Base-by-base conservation (phyloP, 1,140 invertebrate genomes). In the Calycopis cecrops region DNA sequence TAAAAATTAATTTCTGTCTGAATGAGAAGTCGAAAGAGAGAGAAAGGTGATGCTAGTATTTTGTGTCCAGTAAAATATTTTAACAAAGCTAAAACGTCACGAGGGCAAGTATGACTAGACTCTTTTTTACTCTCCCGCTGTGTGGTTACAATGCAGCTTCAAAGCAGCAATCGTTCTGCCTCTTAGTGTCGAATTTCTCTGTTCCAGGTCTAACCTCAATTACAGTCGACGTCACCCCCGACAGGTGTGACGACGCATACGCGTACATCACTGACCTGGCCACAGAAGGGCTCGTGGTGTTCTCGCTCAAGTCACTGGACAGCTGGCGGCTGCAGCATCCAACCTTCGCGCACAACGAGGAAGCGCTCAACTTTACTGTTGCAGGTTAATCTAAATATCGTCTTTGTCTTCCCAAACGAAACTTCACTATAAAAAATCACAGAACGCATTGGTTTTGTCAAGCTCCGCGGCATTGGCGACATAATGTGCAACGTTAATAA, bases 311-410 rank as follows among this genome's bases (percentile, higher is more conserved):
- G 21, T 74, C 89, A 0, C 90, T 91, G 60, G 88, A 90, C 18
- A 92, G 92, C 4, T 95, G 93, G 93, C 82, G 92, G 53, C 82
- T 95, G 56, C 91, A 92, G 52, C 94, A 92, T 65, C 92, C 94
- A 55, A 89, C 90, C 64, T 91, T 94, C 38, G 91, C 92, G 69
- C 91, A 93, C 9, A 71, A 92, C 8, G 55, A 54, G 0, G 44
- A 11, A 0, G 79, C 90, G 14, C 90, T 94, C 0, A 93, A 94
- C 68, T 92, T 94, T 62, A 90, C 90, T 52, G 90, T 94, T 35
- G 91, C 89, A 28, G 92, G 90, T 73, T 78, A 72, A 48, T 54
- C 59, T 48, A 16, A 7, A 48, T 48, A 28, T 28, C 21, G 6
- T 16, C 44, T 4, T 48, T 11, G 6, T 7, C 12, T 16, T 35